Evolutionary conservation across 92 coral and sea anemone species (phyloP).

Genomic region (Pocillopora meandrina): DNA sequence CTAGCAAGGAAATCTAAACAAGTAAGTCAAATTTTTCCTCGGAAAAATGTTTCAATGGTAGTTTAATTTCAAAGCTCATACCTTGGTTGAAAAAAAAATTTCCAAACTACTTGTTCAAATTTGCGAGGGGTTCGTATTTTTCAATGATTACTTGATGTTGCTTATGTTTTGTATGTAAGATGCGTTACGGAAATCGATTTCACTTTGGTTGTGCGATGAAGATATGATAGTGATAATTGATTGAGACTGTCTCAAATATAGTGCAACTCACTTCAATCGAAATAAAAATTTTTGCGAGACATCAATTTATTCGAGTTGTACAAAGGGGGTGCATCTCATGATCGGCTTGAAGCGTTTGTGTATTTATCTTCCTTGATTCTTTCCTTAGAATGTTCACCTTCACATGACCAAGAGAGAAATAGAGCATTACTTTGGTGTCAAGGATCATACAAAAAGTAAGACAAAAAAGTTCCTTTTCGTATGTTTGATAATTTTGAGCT

Average conservation of each 20-base stretch:
- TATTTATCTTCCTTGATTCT: not conserved
- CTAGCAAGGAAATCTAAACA: conserved; percentile 1
- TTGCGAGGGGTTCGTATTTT: too few relatives aligned
- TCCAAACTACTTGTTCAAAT: not conserved
- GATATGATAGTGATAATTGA: too few relatives aligned
- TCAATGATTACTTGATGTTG: too few relatives aligned
- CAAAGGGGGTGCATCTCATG: not conserved
- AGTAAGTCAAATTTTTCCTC: not conserved
- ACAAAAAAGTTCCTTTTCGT: not conserved
- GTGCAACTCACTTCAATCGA: too few relatives aligned
- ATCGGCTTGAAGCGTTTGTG: not conserved
- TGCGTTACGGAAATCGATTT: too few relatives aligned
- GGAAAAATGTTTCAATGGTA: not conserved
- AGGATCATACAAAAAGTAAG: conserved; percentile 32
- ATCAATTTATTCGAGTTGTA: not conserved
- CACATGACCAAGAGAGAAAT: conserved; percentile 46
- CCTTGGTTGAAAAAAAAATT: not conserved
- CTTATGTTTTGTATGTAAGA: too few relatives aligned
- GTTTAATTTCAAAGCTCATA: not conserved
- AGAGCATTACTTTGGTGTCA: conserved; percentile 34
- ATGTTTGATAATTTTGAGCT: too few relatives aligned
- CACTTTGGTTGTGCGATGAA: too few relatives aligned
- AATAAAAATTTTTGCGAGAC: not conserved
- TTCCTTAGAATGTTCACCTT: conserved; percentile 35
- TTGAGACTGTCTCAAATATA: too few relatives aligned